Percentiles rank a stretch among this genome's conserved stretches.
Conservation (phyloP, 2,888 invertebrate genomes). For the Cryptus viduatorius region DNA sequence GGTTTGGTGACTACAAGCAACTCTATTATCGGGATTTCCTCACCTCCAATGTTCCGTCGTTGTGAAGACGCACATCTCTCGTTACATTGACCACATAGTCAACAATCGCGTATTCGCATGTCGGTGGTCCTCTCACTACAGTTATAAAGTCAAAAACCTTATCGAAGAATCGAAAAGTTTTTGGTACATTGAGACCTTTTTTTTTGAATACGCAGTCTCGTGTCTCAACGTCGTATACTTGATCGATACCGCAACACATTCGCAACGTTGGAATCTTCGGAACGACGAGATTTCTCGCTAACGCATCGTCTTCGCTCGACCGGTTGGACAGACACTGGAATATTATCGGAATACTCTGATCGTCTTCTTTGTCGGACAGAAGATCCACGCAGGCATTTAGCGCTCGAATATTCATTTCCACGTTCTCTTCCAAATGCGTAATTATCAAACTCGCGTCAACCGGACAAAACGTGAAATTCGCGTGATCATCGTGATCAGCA, state of each 20-base stretch:
- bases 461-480: constrained; percentile 36
- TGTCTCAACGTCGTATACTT: constrained; percentile 61
- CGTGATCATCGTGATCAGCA: not conserved
- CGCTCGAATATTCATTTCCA: constrained; percentile 31
- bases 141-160: constrained; percentile 46
- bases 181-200: not conserved
- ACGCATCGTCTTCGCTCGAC: not conserved
- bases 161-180: constrained; percentile 24
- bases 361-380: constrained; percentile 53
- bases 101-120: constrained; percentile 71
- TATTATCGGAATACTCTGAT: constrained; percentile 59
- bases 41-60: constrained; percentile 59
- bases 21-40: not conserved
- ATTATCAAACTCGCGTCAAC: constrained; percentile 23
- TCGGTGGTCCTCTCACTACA: constrained; percentile 64
- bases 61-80: constrained; percentile 33
- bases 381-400: constrained; percentile 73
- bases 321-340: constrained; percentile 69
- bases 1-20: no score
- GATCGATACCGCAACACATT: constrained; percentile 72
- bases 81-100: constrained; percentile 72
- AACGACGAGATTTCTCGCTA: constrained; percentile 38
- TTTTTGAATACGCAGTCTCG: constrained; percentile 65
- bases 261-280: constrained; percentile 65
- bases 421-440: constrained; percentile 48